These are phyloP conservation scores for Liparis tanakae DNA, from an alignment of 2,797 vertebrate genomes.

Conservation along the genomic window DNA sequence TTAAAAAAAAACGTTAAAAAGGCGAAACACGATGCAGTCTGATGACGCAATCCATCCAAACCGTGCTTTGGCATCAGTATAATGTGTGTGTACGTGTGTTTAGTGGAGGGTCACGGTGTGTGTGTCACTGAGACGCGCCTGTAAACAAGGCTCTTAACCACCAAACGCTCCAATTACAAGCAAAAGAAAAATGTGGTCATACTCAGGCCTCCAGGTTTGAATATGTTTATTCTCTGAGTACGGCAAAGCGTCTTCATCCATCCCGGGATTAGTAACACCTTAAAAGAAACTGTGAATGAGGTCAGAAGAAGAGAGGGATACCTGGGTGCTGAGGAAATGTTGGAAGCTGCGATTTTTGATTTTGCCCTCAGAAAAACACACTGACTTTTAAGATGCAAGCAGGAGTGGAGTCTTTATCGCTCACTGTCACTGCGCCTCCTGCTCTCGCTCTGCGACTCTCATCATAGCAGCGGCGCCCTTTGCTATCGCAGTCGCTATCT, in stretches of 20 bases:
- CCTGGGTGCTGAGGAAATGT: conserved; percentile 42
- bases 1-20: no score
- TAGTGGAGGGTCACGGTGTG: conserved; percentile 22
- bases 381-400: conserved; percentile 47
- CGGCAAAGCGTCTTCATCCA: conserved; percentile 37
- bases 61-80: conserved; percentile 19
- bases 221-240: conserved; percentile 53
- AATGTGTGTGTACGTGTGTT: neutral
- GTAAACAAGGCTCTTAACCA: conserved; percentile 42
- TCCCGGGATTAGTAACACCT: conserved; percentile 48
- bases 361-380: conserved; percentile 47
- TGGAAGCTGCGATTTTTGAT: conserved; percentile 46
- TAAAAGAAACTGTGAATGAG: conserved; percentile 51
- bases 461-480: conserved; percentile 55
- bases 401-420: conserved; percentile 57
- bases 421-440: conserved; percentile 47
- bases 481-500: conserved; percentile 70
- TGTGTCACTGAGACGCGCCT: conserved; percentile 25
- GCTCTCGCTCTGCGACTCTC: conserved; percentile 51
- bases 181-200: conserved; percentile 28
- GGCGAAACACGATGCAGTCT: no score
- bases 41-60: conserved; percentile 44
- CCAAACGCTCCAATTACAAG: conserved; percentile 45
- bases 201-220: conserved; percentile 53
- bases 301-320: conserved; percentile 53